phyloP scores from a whole-genome alignment of 2,888 invertebrate genomes.

The Cremastinae sp. region DNA sequence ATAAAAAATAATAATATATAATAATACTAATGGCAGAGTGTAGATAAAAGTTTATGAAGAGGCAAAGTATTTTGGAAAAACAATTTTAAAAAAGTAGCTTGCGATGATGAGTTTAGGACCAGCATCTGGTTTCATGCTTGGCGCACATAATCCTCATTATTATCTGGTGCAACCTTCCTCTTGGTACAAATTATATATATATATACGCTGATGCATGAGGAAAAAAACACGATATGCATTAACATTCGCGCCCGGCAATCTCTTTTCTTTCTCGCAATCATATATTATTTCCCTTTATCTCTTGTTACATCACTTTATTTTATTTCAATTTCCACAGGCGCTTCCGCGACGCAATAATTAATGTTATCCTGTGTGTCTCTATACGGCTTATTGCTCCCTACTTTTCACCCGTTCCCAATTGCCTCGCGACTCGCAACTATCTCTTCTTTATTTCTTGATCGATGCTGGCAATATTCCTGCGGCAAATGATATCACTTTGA shows the following conservation, averaged over 20 bases:
- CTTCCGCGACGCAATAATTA: constrained; percentile 56
- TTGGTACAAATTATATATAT: constrained; percentile 29
- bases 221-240: constrained; percentile 4
- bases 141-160: constrained; percentile 62
- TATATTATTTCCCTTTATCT: constrained; percentile 58
- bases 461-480: too few relatives aligned
- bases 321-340: constrained; percentile 51
- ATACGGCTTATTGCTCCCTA: constrained; percentile 19
- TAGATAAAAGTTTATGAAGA: too few relatives aligned
- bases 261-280: constrained; percentile 63
- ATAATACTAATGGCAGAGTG: too few relatives aligned
- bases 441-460: too few relatives aligned
- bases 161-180: constrained; percentile 62
- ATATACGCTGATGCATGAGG: constrained; percentile 1
- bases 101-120: constrained; percentile 51
- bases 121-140: constrained; percentile 65
- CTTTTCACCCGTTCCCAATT: constrained; percentile 3
- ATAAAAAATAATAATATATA: too few relatives aligned
- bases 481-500: too few relatives aligned
- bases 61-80: too few relatives aligned
- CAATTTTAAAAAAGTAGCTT: constrained; percentile 30
- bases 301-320: constrained; percentile 59
- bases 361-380: constrained; percentile 45
- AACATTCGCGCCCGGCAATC: constrained; percentile 53
- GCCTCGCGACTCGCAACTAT: too few relatives aligned